Conservation (phyloP, 2,888 invertebrate species). For the Dione vanillae region DNA sequence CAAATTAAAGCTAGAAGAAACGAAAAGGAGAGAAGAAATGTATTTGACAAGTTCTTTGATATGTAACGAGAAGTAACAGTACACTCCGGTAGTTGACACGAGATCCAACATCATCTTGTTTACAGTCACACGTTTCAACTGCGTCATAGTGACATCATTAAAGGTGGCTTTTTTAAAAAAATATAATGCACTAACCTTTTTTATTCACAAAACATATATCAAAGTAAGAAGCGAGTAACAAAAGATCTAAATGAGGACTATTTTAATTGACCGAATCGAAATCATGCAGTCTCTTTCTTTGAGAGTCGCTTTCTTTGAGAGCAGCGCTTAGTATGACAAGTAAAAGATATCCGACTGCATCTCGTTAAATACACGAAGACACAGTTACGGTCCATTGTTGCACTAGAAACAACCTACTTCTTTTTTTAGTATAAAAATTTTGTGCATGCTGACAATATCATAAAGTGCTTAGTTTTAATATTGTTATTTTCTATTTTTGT, state of each 20-base stretch:
- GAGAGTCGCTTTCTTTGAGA: conserved; percentile 36
- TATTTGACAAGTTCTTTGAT: no score
- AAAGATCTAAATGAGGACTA: conserved; percentile 2
- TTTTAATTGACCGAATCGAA: conserved; percentile 28
- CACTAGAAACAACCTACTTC: not conserved
- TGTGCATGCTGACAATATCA: no score
- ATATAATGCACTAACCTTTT: not conserved
- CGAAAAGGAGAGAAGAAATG: no score
- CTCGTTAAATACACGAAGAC: conserved; percentile 24
- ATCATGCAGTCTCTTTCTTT: conserved; percentile 31
- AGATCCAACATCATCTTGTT: no score
- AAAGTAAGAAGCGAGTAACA: conserved; percentile 9
- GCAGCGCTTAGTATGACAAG: conserved; percentile 34
- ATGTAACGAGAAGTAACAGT: no score
- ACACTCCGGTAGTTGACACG: no score
- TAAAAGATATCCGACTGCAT: conserved; percentile 36
- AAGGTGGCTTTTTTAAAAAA: no score
- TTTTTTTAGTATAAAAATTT: not conserved
- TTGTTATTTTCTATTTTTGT: no score
- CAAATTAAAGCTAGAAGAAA: no score
- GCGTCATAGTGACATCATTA: no score
- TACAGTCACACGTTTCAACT: no score
- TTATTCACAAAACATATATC: conserved; percentile 3
- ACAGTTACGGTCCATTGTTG: not conserved
- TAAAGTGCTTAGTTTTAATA: no score